phyloP scores from a whole-genome alignment of 2,888 invertebrate genomes.

The Pheosia tremula region DNA sequence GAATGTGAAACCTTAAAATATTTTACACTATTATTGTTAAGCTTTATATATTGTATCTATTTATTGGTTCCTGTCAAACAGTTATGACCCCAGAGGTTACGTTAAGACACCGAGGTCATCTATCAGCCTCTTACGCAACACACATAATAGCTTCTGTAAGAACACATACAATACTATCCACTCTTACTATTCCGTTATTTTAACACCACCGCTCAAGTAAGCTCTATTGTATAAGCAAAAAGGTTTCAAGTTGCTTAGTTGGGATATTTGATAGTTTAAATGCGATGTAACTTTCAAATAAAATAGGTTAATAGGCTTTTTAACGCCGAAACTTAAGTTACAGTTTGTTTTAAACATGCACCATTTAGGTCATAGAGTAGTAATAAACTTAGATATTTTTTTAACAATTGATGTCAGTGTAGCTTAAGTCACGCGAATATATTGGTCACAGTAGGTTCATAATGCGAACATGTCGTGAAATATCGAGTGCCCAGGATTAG shows the following conservation, averaged over 20 bases:
- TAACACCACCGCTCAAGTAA: slow-evolving; percentile 16
- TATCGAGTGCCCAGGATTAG: too few species aligned
- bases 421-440: too few species aligned
- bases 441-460: too few species aligned
- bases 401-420: too few species aligned
- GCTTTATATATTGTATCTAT: neutral
- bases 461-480: too few species aligned
- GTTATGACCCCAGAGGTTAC: slow-evolving; percentile 1
- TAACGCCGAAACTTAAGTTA: slow-evolving; percentile 74
- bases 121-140: slow-evolving; percentile 32
- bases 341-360: slow-evolving; percentile 67
- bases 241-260: slow-evolving; percentile 26
- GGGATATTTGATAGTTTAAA: slow-evolving; percentile 31
- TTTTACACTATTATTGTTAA: too few species aligned
- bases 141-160: slow-evolving; percentile 45
- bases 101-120: slow-evolving; percentile 31
- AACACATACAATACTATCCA: slow-evolving; percentile 50
- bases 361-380: slow-evolving; percentile 62
- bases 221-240: slow-evolving; percentile 24
- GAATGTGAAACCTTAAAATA: too few species aligned
- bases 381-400: neutral
- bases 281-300: slow-evolving; percentile 72
- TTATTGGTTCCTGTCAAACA: neutral
- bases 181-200: slow-evolving; percentile 47
- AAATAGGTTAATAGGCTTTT: slow-evolving; percentile 81